A percentile compares a stretch with the other conserved stretches of the same genome.
These are phyloP conservation scores for Corythornis cristatus DNA, from an alignment of 2,113 vertebrate genomes.

Conservation along the genomic window DNA sequence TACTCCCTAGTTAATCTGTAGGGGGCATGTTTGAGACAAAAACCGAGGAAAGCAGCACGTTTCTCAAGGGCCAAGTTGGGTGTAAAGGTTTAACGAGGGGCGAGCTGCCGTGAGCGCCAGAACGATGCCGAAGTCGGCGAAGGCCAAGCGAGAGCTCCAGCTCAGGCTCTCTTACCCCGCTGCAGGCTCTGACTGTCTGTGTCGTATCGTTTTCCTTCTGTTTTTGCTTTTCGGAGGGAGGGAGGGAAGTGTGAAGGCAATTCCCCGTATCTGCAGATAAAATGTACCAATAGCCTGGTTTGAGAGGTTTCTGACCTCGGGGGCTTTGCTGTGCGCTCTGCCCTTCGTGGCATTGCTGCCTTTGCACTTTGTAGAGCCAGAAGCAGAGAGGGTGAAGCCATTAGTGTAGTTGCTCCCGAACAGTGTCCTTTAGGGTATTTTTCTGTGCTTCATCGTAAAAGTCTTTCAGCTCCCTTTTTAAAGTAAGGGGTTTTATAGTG, in stretches of 20 bases:
- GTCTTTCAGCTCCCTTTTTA: background rate
- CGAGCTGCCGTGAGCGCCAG: background rate
- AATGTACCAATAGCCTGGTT: background rate
- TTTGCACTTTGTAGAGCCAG: background rate
- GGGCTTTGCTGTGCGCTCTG: background rate
- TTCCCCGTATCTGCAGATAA: background rate
- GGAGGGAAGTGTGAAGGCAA: background rate
- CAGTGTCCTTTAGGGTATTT: accelerated
- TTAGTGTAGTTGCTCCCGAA: background rate
- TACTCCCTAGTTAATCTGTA: background rate
- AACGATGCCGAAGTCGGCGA: background rate
- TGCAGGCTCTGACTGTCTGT: background rate
- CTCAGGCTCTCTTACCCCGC: background rate
- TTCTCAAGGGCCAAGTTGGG: background rate
- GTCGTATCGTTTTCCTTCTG: background rate
- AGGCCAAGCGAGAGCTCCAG: background rate
- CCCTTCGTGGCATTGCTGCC: background rate
- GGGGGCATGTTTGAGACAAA: background rate
- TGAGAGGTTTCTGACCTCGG: background rate
- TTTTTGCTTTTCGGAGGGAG: background rate
- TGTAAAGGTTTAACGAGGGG: background rate
- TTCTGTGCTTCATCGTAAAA: background rate
- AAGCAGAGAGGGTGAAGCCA: background rate
- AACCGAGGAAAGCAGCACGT: background rate
- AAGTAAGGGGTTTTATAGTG: background rate